Conservation (phyloP, 2,113 vertebrate species). For the Leptosomus discolor region DNA sequence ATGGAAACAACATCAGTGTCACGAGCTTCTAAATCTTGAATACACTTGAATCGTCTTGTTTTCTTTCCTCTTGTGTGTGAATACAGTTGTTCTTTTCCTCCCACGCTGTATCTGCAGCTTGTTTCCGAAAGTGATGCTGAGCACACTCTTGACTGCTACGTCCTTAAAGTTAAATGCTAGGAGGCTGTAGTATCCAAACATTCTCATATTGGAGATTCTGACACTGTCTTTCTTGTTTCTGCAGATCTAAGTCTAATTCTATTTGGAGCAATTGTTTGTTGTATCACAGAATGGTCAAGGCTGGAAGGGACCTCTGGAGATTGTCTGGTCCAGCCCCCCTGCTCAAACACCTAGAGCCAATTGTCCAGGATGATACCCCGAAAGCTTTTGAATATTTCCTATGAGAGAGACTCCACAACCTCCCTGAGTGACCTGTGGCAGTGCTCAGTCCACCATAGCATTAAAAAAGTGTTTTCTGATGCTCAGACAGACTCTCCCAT, state of each 20-base stretch:
- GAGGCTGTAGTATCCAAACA: background rate
- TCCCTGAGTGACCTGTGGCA: background rate
- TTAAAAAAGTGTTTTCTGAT: background rate
- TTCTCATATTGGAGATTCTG: background rate
- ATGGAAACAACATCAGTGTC: conserved; percentile 35
- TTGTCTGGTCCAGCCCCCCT: accelerated
- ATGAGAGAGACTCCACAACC: background rate
- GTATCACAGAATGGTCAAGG: background rate
- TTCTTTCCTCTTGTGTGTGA: conserved; percentile 2
- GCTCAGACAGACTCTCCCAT: accelerated
- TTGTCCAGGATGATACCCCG: background rate
- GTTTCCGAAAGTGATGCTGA: background rate
- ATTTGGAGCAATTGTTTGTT: background rate
- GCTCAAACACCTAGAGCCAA: background rate
- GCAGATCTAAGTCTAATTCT: background rate
- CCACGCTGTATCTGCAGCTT: background rate
- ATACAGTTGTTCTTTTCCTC: conserved; percentile 22
- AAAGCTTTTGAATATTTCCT: background rate
- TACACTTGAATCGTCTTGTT: background rate
- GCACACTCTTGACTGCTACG: background rate
- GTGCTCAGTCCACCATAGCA: background rate
- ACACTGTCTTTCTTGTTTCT: background rate
- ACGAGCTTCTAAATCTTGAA: background rate
- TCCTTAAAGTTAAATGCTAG: background rate
- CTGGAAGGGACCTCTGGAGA: background rate